Conservation (phyloP, 2,113 vertebrate species). For the Regulus satrapa region DNA sequence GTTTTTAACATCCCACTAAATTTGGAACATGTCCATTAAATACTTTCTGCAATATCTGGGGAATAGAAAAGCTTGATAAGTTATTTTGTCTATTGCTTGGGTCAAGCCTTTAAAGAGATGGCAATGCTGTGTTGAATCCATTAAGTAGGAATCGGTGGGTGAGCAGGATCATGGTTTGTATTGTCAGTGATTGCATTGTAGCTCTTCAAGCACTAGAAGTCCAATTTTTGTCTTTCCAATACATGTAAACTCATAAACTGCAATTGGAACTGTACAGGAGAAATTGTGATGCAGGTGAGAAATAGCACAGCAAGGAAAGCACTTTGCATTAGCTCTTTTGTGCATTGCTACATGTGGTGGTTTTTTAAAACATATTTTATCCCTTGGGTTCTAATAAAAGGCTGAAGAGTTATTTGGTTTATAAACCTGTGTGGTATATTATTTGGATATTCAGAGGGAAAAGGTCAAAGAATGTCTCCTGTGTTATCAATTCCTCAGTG, state of each 20-base stretch:
- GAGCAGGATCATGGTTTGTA: background rate
- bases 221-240: background rate
- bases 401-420: conserved; percentile 55
- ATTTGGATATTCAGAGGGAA: conserved; percentile 71
- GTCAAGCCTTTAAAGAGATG: background rate
- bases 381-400: conserved; percentile 72
- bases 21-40: conserved; percentile 44
- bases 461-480: conserved; percentile 66
- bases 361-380: conserved; percentile 66
- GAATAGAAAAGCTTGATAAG: conserved; percentile 14
- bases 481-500: conserved; percentile 69
- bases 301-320: conserved; percentile 25
- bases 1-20: conserved; percentile 61
- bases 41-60: conserved; percentile 38
- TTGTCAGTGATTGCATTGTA: background rate
- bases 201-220: background rate
- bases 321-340: conserved; percentile 57
- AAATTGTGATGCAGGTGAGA: conserved; percentile 53
- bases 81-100: background rate
- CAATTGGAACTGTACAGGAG: conserved; percentile 29
- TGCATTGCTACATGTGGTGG: conserved; percentile 35
- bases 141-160: background rate
- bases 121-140: background rate
- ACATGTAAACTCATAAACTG: background rate
- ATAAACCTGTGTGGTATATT: conserved; percentile 64